Evolutionary conservation across 2,797 vertebrate species (phyloP), one percentile per base, ranked within the genome.

Genomic region (Varecia variegata): DNA sequence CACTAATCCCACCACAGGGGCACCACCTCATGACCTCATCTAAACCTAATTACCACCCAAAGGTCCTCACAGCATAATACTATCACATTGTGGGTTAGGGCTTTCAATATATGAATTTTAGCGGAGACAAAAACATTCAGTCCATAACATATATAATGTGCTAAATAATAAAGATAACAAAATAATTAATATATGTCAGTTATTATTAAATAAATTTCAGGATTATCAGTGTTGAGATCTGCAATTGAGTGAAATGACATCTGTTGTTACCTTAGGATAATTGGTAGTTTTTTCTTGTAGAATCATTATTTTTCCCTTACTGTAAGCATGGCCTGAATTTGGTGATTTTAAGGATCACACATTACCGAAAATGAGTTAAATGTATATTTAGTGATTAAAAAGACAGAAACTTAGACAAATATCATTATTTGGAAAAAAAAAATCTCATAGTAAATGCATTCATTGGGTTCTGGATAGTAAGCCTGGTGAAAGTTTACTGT

Each of bases 131-230:
- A 88, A 47, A 70, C 32, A 47, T 76, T 83, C 43, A 58, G 45
- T 71, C 7, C 17, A 47, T 40, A 65, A 68, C 6, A 32, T 50
- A 65, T 56, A 50, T 85, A 76, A 54, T 70, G 74, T 47, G 84
- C 25, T 80, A 83, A 67, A 91, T 71, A 82, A 92, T 47, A 82
- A 88, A 94, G 93, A 90, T 67, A 90, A 54, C 3, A 81, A 90
- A 47, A 52, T 2, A 68, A 38, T 30, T 40, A 82, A n/a, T 35
- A 67, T 84, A 73, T 88, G 27, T 62, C 81, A 50, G 40, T 35
- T 80, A 52, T 96, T 83, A 40, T 65, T 81, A 90, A 93, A 62
- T 70, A 71, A 38, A 81, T 58, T 81, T 93, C 70, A n/a, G 38
- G 14, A 74, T 80, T 93, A 50, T 85, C 1, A n/a, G 12, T 90